phyloP scores from a whole-genome alignment of 2,888 invertebrate species.

The Notocelia uddmanniana region DNA sequence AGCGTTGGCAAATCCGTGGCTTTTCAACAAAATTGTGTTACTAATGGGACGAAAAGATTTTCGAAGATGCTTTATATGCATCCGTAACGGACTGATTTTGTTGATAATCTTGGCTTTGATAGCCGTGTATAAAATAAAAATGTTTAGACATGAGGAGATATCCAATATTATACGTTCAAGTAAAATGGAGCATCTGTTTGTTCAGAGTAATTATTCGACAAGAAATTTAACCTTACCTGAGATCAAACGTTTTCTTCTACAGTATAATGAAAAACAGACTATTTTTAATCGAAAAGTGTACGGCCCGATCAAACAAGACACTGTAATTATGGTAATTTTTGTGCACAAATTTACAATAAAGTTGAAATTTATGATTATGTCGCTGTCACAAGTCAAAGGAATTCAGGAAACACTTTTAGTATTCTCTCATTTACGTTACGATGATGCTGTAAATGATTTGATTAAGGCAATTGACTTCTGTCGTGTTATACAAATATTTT shows the following conservation, averaged over 20 bases:
- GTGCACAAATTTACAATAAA: conserved; percentile 56
- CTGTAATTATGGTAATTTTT: conserved; percentile 62
- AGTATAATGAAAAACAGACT: conserved; percentile 52
- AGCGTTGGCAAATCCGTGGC: neutral
- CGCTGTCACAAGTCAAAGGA: conserved; percentile 60
- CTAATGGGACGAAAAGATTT: conserved; percentile 12
- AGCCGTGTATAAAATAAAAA: conserved; percentile 6
- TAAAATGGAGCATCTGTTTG: conserved; percentile 32
- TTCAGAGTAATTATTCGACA: conserved; percentile 4
- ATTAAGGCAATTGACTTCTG: conserved; percentile 65
- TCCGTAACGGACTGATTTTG: conserved; percentile 14
- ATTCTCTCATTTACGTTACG: conserved; percentile 66
- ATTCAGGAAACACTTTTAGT: conserved; percentile 65
- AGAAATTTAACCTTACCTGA: conserved; percentile 15
- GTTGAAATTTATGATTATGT: conserved; percentile 61
- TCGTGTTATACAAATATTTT: conserved; percentile 67
- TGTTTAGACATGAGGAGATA: conserved; percentile 12
- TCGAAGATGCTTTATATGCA: conserved; percentile 5
- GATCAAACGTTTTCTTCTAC: conserved; percentile 11
- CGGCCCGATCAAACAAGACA: conserved; percentile 56
- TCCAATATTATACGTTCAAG: conserved; percentile 23
- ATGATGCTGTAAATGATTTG: conserved; percentile 58
- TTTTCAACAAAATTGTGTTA: neutral
- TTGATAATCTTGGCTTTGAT: conserved; percentile 24
- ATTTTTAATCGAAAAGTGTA: conserved; percentile 59